Evolutionary conservation across 1,140 invertebrate species (phyloP).

Genomic region (Tachypleus tridentatus): DNA sequence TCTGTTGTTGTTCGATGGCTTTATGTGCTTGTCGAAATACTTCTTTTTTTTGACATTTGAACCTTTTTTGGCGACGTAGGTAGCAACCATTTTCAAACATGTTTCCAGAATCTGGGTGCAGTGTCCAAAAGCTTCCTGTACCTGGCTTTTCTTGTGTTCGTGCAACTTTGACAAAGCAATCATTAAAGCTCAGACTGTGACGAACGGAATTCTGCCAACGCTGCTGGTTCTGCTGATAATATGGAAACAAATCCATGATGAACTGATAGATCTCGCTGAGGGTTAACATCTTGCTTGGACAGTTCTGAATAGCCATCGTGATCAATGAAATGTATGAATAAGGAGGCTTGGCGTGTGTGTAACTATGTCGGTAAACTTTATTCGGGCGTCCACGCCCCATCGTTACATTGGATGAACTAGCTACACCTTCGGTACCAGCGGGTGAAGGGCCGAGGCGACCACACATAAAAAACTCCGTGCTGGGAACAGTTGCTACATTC

Average conservation of each 20-base stretch:
- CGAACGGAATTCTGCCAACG: slow-evolving; percentile 92
- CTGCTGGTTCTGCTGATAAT: slow-evolving; percentile 74
- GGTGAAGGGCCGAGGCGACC: slow-evolving; percentile 40
- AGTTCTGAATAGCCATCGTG: slow-evolving; percentile 82
- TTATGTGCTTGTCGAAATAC: slow-evolving; percentile 53
- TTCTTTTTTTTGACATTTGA: slow-evolving; percentile 94
- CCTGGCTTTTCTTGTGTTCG: slow-evolving; percentile 64
- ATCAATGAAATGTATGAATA: slow-evolving; percentile 90
- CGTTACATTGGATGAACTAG: slow-evolving; percentile 29
- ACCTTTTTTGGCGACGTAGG: slow-evolving; percentile 46
- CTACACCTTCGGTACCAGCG: slow-evolving; percentile 24
- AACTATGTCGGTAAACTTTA: slow-evolving; percentile 76
- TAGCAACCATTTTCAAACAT: slow-evolving; percentile 99
- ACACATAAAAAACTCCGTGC: slow-evolving; percentile 26
- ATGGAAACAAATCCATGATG: slow-evolving; percentile 50
- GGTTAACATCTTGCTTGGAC: slow-evolving; percentile 64
- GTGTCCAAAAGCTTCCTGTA: slow-evolving; percentile 88
- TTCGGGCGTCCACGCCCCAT: slow-evolving; percentile 52
- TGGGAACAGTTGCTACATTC: slow-evolving; percentile 22
- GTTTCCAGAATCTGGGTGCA: slow-evolving; percentile 87
- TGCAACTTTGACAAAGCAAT: slow-evolving; percentile 76
- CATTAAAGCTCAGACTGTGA: slow-evolving; percentile 77
- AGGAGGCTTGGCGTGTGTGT: slow-evolving; percentile 83
- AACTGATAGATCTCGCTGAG: slow-evolving; percentile 82
- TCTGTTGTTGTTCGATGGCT: slow-evolving; percentile 14